Evolutionary conservation across 1,140 invertebrate species (phyloP).

Genomic region (Aradophagus sp.): DNA sequence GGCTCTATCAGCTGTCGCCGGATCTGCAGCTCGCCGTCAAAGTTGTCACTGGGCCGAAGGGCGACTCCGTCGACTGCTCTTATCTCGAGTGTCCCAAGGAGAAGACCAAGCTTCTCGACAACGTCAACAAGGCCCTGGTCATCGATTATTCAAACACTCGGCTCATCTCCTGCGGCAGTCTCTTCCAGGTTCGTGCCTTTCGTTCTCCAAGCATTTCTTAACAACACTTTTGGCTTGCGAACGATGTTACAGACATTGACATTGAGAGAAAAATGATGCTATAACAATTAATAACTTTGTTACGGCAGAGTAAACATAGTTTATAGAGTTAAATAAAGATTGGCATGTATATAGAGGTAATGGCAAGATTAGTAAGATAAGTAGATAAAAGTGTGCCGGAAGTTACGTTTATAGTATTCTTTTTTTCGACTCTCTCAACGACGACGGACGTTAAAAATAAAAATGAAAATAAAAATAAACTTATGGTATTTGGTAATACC

Average conservation of each 20-base stretch:
- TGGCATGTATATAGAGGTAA: no score
- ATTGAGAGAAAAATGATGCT: not conserved
- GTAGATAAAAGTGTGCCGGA: no score
- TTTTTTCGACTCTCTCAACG: no score
- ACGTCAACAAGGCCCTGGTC: constrained; percentile 96
- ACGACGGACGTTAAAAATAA: no score
- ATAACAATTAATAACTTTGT: no score
- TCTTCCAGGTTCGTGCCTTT: constrained; percentile 79
- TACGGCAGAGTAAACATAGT: no score
- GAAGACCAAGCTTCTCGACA: constrained; percentile 86
- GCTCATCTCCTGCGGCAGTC: constrained; percentile 94
- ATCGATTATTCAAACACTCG: constrained; percentile 93
- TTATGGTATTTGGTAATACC: no score
- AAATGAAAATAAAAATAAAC: no score
- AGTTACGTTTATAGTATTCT: no score
- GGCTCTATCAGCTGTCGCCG: constrained; percentile 92
- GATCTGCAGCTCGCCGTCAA: constrained; percentile 86
- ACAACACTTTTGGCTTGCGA: constrained; percentile 2
- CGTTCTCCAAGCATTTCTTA: not conserved
- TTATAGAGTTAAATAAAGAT: no score
- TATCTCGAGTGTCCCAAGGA: constrained; percentile 86
- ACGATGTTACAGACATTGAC: not conserved
- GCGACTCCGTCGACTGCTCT: constrained; percentile 92
- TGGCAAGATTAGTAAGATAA: no score
- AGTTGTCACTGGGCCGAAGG: constrained; percentile 90